Evolutionary conservation across 2,113 vertebrate species (phyloP).

Genomic region (Peromyscus californicus): DNA sequence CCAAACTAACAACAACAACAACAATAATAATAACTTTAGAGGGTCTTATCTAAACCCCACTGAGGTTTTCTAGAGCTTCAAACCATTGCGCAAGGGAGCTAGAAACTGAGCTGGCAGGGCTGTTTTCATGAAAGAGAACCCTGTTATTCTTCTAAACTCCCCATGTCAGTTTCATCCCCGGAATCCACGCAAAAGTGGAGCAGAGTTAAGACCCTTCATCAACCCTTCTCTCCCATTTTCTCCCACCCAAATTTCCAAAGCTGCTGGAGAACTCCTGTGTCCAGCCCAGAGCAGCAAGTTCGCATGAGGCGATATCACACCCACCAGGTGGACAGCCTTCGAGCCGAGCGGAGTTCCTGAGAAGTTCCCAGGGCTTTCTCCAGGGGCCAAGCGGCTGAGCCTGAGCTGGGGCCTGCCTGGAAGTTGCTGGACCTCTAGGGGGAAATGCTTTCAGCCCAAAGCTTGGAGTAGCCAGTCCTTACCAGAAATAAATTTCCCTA

Average conservation of each 20-base stretch:
- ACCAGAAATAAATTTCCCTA: constrained; percentile 58
- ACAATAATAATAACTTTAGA: neutral
- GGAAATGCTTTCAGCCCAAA: neutral
- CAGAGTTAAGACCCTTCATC: too few species aligned
- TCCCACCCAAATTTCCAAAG: constrained; percentile 62
- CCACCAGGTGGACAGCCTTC: constrained; percentile 76
- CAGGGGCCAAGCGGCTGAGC: neutral
- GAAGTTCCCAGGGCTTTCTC: neutral
- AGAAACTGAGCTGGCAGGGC: too few species aligned
- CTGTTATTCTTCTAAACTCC: neutral
- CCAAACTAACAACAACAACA: neutral
- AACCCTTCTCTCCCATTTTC: neutral
- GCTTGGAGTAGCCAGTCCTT: neutral
- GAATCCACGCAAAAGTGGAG: neutral
- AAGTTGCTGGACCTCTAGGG: neutral
- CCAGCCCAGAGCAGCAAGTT: constrained; percentile 31
- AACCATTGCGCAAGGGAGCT: neutral
- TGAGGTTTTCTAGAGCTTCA: neutral
- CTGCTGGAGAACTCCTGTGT: constrained; percentile 7
- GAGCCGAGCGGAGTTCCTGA: neutral
- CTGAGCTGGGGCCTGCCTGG: too few species aligned
- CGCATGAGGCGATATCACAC: constrained; percentile 77
- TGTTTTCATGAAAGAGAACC: neutral
- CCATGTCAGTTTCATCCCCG: too few species aligned
- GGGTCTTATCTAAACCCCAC: neutral